A percentile compares a stretch with the other conserved stretches of the same genome.
Evolutionary conservation across 2,888 invertebrate genomes (phyloP).

Genomic region (Drosophila nigritarsus): DNA sequence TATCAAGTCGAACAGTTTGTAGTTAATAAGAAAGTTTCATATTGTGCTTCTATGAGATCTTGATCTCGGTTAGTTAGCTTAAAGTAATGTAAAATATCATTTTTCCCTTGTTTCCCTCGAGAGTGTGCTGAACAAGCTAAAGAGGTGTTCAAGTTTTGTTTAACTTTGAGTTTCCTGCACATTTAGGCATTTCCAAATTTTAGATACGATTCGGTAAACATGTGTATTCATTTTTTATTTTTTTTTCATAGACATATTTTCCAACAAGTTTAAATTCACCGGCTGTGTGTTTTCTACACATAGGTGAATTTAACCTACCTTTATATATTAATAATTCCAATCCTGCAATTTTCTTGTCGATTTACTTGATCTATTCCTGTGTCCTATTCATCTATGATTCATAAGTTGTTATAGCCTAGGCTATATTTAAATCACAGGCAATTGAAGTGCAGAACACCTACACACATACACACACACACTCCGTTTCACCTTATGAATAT

Average conservation of each 20-base stretch:
- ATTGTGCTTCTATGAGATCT: background rate
- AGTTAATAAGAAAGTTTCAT: background rate
- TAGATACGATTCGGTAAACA: background rate
- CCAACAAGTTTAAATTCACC: background rate
- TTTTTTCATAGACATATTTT: background rate
- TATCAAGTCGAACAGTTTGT: background rate
- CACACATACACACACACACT: background rate
- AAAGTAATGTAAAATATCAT: background rate
- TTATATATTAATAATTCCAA: background rate
- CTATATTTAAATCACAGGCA: constrained; percentile 35
- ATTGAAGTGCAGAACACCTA: background rate
- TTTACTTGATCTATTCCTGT: constrained; percentile 25
- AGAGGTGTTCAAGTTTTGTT: background rate
- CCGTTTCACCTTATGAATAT: constrained; percentile 41
- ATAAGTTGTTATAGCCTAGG: constrained; percentile 14
- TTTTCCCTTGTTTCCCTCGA: background rate
- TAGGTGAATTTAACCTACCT: background rate
- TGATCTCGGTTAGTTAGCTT: background rate
- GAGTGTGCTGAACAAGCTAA: background rate
- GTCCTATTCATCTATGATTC: constrained; percentile 38
- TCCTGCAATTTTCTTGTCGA: background rate
- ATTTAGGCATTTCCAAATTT: background rate
- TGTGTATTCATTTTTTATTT: background rate
- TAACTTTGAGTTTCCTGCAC: no score
- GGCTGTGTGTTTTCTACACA: background rate